Base-by-base conservation (phyloP, 2,797 vertebrate species). In the Falco novaeseelandiae region DNA sequence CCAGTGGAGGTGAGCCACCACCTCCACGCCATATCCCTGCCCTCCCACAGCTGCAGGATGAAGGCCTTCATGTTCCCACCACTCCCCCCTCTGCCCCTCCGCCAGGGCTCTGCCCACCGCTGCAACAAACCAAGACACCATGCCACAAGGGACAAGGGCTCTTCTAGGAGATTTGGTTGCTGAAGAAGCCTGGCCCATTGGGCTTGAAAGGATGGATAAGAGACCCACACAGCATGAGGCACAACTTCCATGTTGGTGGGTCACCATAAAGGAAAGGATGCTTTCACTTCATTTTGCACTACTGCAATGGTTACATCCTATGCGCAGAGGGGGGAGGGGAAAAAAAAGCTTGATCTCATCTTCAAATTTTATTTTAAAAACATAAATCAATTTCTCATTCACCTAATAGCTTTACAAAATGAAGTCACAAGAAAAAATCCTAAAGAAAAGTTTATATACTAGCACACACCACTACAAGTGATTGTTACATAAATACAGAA, bases 141-240 rank as follows among this genome's bases (percentile, higher is more conserved):
- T 0, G 1, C 9, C 57, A 52, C 0, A 0, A 63, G 44, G 32
- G 9, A 67, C 36, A 61, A 6, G 5, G 42, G 7, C 9, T 44
- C 36, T 65, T 70, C 34, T 15, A n/a, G 1, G 5, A 18, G 13
- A 54, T 46, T 1, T 15, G 9, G 8, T 52, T 51, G 51, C 52
- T 76, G 34, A 46, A 49, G 54, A 76, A 65, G 36, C 18, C 40
- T 26, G 25, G 11, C 22, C 36, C 2, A 0, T 1, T 44, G 40
- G 16, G 14, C 42, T 54, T 81, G 29, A 62, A 89, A 84, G 34
- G 51, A 49, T 23, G 5, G 40, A 4, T 23, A 54, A 73, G 63
- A 59, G 32, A 89, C 36, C 10, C 57, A 70, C 8, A 54, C 1
- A 61, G 21, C 21, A 54, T 1, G 1, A 74, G 36, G 40, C 34